These are phyloP conservation scores for Myioborus miniatus DNA, from an alignment of 2,797 vertebrate species.

Conservation along the genomic window DNA sequence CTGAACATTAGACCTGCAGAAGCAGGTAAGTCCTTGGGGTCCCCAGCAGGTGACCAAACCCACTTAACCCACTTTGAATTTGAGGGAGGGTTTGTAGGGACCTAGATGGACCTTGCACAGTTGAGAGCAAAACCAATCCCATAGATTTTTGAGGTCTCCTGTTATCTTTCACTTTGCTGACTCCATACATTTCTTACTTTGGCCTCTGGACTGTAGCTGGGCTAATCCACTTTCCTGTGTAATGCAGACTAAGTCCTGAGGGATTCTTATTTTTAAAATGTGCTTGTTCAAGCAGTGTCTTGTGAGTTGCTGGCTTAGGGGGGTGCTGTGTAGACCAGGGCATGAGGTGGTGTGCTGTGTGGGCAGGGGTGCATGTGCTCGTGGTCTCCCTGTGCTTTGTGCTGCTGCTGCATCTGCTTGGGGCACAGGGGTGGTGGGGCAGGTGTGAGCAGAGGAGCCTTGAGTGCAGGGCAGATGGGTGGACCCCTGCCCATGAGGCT, in stretches of 20 bases:
- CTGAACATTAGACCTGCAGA: not conserved
- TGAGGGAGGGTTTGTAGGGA: not conserved
- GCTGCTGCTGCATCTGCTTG: not conserved
- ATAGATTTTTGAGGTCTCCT: not conserved
- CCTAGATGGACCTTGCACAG: not conserved
- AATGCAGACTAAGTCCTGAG: not conserved
- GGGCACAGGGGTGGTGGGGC: too few species aligned
- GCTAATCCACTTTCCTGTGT: not conserved
- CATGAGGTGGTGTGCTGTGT: not conserved
- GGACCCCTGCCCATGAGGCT: not conserved
- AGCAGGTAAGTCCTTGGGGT: not conserved
- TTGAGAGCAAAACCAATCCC: not conserved
- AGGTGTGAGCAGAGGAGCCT: not conserved
- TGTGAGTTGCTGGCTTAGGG: not conserved
- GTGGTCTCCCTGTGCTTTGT: not conserved
- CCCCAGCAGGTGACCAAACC: not conserved
- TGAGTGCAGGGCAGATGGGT: not conserved
- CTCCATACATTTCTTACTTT: not conserved
- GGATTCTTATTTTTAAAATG: constrained; percentile 22
- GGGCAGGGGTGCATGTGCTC: accelerated
- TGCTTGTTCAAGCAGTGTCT: not conserved
- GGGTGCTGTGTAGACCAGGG: not conserved
- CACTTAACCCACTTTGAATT: not conserved
- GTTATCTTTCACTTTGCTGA: not conserved
- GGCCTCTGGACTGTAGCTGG: not conserved